A percentile compares a stretch with the other conserved stretches of the same genome.
Evolutionary conservation across 1,140 invertebrate genomes (phyloP).

Genomic region (Schlechtendalia chinensis): DNA sequence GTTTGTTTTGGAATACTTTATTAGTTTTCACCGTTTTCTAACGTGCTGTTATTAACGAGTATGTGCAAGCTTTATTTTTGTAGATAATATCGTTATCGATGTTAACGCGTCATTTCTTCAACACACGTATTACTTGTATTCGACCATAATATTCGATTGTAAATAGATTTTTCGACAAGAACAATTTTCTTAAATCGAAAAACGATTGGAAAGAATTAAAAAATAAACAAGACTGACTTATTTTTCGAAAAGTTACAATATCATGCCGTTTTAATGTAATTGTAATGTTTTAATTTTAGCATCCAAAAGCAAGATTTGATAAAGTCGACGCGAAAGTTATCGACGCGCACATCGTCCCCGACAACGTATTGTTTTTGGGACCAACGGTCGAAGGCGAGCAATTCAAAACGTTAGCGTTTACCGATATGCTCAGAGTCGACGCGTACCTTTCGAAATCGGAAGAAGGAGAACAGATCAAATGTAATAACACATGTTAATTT

Average conservation of each 20-base stretch:
- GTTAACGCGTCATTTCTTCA: neutral
- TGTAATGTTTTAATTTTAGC: constrained; percentile 8
- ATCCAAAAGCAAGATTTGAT: constrained; percentile 58
- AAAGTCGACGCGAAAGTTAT: constrained; percentile 80
- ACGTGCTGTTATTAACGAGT: neutral
- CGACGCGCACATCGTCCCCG: constrained; percentile 85
- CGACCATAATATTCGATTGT: too few relatives aligned
- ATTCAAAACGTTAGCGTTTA: constrained; percentile 75
- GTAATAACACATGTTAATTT: constrained; percentile 9
- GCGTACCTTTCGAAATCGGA: constrained; percentile 63
- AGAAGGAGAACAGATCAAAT: constrained; percentile 41
- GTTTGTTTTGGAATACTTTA: too few relatives aligned
- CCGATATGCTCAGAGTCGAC: constrained; percentile 78
- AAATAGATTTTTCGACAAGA: too few relatives aligned
- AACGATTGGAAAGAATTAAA: too few relatives aligned
- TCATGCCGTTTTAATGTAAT: neutral
- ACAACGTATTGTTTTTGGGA: constrained; percentile 80
- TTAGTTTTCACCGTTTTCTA: neutral
- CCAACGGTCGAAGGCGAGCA: constrained; percentile 69
- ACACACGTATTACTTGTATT: too few relatives aligned
- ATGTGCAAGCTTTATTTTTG: neutral
- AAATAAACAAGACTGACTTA: too few relatives aligned
- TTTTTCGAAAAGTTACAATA: too few relatives aligned
- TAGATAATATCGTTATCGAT: neutral
- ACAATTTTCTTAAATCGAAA: too few relatives aligned